These are phyloP conservation scores for Metopolophium dirhodum DNA, from an alignment of 1,140 invertebrate species.

Conservation along the genomic window DNA sequence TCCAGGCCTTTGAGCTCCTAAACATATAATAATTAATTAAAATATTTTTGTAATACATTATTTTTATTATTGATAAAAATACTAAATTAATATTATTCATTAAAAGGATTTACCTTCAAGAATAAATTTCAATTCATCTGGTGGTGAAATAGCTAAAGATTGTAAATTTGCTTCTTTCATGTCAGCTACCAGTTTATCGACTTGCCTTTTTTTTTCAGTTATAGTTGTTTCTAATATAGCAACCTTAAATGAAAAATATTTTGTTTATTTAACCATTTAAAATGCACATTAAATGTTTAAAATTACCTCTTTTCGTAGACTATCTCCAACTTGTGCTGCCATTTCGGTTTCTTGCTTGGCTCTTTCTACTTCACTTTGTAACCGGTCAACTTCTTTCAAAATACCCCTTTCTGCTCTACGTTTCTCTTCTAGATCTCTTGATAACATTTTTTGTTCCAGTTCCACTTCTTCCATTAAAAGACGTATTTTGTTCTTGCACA, in stretches of 20 bases:
- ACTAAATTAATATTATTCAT: not conserved
- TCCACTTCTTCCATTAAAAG: constrained; percentile 71
- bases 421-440: constrained; percentile 68
- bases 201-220: constrained; percentile 83
- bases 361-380: constrained; percentile 83
- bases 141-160: constrained; percentile 79
- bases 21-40: constrained; percentile 59
- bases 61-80: not conserved
- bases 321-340: constrained; percentile 80
- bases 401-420: constrained; percentile 79
- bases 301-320: constrained; percentile 76
- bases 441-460: constrained; percentile 67
- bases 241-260: constrained; percentile 65
- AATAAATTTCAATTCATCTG: constrained; percentile 81
- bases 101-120: constrained; percentile 70
- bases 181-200: constrained; percentile 82
- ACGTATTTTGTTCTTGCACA: constrained; percentile 88
- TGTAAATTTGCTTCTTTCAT: constrained; percentile 92
- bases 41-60: not conserved
- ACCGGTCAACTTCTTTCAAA: constrained; percentile 77
- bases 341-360: constrained; percentile 81
- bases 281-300: not conserved
- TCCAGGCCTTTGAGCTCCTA: constrained; percentile 81
- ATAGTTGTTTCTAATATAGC: constrained; percentile 78
- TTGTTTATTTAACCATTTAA: not conserved